Base-by-base conservation (phyloP, 2,888 invertebrate genomes). In the Spicauda simplicius region DNA sequence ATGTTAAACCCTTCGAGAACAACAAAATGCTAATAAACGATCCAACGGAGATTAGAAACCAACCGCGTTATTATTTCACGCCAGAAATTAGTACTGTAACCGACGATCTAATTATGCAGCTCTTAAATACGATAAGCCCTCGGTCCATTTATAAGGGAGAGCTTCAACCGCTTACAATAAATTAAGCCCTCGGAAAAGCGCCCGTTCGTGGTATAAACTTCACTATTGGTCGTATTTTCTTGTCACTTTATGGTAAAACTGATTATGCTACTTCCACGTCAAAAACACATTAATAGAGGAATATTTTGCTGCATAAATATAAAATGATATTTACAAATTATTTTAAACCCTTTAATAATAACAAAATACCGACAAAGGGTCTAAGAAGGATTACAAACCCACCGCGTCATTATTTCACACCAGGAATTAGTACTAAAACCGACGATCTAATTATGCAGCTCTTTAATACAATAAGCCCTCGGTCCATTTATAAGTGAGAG, bases 401-500 rank as follows among this genome's bases (percentile, higher is more conserved):
- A 50, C n/a, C 50, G 18, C 18, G 50, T 18, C 50, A 50, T 18
- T 50, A 50, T 50, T 50, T 18, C 18, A 18, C 50, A 10, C 50
- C 50, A 10, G 50, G 50, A 50, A 50, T 50, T 50, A 50, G n/a
- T 50, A 50, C 18, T 18, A 10, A n/a, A 18, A 18, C 18, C 50
- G 18, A 50, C 18, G 50, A 50, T 50, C 18, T 50, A 50, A 50
- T 50, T 50, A 50, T 50, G 18, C 50, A 50, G n/a, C 18, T 18
- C 50, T 50, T 45, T 50, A 50, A 50, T 50, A 50, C 50, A 50
- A 50, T 50, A 50, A 50, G 50, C 50, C 18, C 50, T 50, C 50
- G 50, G 50, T 50, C 50, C 50, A 50, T 50, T 50, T 50, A 59
- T 59, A 59, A 59, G 45, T 59, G 59, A 59, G 59, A 41, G 20